Percentiles rank a stretch among this genome's conserved stretches.
Conservation (phyloP, 2,797 vertebrate genomes). For the Tapirus indicus region DNA sequence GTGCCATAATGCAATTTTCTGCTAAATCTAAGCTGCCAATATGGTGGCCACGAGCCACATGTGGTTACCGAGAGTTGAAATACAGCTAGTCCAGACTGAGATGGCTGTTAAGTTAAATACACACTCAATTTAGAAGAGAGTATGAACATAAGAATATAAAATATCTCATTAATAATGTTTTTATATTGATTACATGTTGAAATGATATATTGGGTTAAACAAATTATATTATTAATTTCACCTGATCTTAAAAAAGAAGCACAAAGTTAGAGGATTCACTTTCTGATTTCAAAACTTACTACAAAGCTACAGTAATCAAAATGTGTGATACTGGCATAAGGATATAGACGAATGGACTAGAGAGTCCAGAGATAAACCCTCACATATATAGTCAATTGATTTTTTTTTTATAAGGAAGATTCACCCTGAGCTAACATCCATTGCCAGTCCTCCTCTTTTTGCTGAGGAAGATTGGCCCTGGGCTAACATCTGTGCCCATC, state of each 20-base stretch:
- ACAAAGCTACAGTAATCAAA: constrained; percentile 22
- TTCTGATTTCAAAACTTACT: neutral
- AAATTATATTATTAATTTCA: constrained; percentile 30
- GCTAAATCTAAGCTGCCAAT: neutral
- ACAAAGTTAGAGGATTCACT: neutral
- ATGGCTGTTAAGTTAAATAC: neutral
- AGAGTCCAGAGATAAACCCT: neutral
- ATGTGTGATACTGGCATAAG: neutral
- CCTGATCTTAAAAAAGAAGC: neutral
- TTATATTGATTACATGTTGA: constrained; percentile 26
- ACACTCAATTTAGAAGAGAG: neutral
- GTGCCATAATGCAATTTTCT: neutral
- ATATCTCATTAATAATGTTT: neutral
- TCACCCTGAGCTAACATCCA: too few relatives aligned
- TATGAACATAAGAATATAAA: neutral
- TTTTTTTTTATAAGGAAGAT: too few relatives aligned
- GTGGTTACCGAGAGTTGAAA: neutral
- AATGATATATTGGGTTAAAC: neutral
- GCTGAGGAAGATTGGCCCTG: too few relatives aligned
- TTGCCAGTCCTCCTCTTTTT: too few relatives aligned
- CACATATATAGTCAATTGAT: neutral
- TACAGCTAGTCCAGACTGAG: neutral
- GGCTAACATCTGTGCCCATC: too few relatives aligned
- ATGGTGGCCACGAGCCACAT: neutral
- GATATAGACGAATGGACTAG: neutral